Evolutionary conservation across 2,888 invertebrate genomes (phyloP).

Genomic region (Sesia bembeciformis): DNA sequence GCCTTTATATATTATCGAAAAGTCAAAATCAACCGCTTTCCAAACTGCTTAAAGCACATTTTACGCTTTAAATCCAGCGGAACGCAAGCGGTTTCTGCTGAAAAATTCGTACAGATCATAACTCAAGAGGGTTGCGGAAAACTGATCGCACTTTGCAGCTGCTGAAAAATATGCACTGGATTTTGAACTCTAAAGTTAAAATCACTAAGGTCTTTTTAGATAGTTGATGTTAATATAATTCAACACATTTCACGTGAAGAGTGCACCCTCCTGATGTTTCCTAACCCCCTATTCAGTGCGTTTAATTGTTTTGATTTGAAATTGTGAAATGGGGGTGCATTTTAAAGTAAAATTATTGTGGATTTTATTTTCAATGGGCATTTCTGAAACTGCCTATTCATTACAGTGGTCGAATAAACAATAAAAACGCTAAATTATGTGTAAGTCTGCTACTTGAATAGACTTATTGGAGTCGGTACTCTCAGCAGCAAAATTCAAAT

Average conservation of each 20-base stretch:
- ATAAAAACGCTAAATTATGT: too few relatives aligned
- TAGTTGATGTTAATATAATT: neutral
- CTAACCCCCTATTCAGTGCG: slow-evolving; percentile 44
- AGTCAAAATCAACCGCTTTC: slow-evolving; percentile 21
- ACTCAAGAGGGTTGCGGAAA: slow-evolving; percentile 44
- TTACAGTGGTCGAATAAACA: too few relatives aligned
- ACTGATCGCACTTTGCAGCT: slow-evolving; percentile 29
- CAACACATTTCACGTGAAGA: slow-evolving; percentile 38
- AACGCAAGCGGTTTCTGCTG: slow-evolving; percentile 31
- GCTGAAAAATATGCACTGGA: neutral
- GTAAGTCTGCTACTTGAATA: too few relatives aligned
- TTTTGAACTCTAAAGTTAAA: neutral
- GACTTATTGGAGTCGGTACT: too few relatives aligned
- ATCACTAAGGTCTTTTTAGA: neutral
- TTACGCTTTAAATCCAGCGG: slow-evolving; percentile 25
- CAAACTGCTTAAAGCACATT: slow-evolving; percentile 36
- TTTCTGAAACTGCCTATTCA: neutral
- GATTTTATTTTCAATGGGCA: too few relatives aligned
- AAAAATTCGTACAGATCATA: slow-evolving; percentile 38
- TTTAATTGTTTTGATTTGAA: slow-evolving; percentile 69
- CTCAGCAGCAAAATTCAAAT: too few relatives aligned
- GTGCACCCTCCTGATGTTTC: slow-evolving; percentile 41
- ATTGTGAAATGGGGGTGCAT: slow-evolving; percentile 48
- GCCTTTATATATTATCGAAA: slow-evolving; percentile 39
- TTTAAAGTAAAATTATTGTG: slow-evolving; percentile 23